A percentile compares a stretch with the other conserved stretches of the same genome.
phyloP scores from a whole-genome alignment of 2,113 vertebrate genomes.

The Diadophis punctatus region DNA sequence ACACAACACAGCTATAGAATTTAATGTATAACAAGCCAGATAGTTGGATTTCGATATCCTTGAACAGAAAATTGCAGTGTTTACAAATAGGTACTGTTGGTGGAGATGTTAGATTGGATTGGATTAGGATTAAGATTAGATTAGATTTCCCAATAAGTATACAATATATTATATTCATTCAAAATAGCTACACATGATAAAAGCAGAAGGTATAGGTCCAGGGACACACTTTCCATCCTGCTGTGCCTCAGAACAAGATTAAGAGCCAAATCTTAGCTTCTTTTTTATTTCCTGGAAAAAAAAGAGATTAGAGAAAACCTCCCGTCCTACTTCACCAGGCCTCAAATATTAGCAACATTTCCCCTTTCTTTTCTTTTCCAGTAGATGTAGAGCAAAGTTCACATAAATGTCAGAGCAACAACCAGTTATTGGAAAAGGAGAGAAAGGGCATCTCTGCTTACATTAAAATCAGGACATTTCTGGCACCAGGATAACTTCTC shows the following conservation, averaged over 20 bases:
- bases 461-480: neutral
- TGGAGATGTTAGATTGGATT: neutral
- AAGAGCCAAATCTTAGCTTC: neutral
- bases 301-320: neutral
- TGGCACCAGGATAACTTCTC: neutral
- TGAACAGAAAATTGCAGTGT: neutral
- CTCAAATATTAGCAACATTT: neutral
- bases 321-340: neutral
- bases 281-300: neutral
- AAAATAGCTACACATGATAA: neutral
- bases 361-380: neutral
- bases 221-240: neutral
- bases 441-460: neutral
- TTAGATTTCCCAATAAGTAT: neutral
- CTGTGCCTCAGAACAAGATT: neutral
- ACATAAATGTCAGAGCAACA: neutral
- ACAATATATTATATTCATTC: neutral
- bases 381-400: neutral
- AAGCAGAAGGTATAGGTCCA: neutral
- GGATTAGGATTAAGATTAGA: neutral
- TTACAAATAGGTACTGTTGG: neutral
- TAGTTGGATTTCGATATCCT: neutral
- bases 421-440: neutral
- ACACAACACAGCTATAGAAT: neutral
- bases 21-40: neutral